phyloP scores from a whole-genome alignment of 2,797 vertebrate genomes.

The Helarctos malayanus region DNA sequence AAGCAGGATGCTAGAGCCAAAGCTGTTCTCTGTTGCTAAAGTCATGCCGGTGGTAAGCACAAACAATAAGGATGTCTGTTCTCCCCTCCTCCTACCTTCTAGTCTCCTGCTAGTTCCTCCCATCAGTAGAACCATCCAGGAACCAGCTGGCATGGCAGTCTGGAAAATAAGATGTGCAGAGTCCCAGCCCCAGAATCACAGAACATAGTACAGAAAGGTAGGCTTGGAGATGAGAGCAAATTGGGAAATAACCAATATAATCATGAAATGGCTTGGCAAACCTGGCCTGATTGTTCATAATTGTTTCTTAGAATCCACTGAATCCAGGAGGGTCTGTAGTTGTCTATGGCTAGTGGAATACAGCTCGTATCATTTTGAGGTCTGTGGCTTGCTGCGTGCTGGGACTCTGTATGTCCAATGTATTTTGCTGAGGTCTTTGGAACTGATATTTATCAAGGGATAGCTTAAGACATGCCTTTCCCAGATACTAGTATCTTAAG shows the following conservation, averaged over 20 bases:
- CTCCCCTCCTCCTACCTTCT: background rate
- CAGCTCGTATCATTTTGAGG: background rate
- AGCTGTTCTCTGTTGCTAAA: background rate
- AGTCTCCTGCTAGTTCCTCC: background rate
- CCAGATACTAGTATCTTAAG: background rate
- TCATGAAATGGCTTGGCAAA: background rate
- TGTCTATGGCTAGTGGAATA: background rate
- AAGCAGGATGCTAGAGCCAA: background rate
- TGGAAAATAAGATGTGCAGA: background rate
- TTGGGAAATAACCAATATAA: background rate
- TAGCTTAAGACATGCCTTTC: background rate
- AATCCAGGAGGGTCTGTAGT: background rate
- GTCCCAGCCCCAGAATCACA: background rate
- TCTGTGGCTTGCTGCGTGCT: background rate
- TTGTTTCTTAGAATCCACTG: background rate
- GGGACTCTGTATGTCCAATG: background rate
- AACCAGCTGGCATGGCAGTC: background rate
- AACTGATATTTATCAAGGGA: conserved; percentile 6
- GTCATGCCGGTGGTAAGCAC: background rate
- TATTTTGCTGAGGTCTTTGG: conserved; percentile 6
- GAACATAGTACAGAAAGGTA: background rate
- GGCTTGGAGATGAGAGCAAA: background rate
- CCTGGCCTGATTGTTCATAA: background rate
- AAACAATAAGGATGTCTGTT: background rate
- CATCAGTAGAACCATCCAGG: background rate